phyloP scores from a whole-genome alignment of 2,888 invertebrate genomes.

The Notocelia uddmanniana region DNA sequence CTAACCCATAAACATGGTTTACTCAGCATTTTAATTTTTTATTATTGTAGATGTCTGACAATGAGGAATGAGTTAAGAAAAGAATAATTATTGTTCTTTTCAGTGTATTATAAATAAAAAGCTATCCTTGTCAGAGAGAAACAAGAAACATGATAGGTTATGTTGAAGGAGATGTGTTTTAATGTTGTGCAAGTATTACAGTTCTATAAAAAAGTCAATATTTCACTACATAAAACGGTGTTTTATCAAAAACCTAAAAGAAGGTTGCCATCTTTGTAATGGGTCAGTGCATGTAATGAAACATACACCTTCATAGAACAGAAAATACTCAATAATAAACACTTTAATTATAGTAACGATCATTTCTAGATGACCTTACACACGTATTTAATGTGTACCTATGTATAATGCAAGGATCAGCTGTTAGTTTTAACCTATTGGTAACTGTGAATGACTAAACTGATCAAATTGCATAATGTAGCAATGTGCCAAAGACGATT shows the following conservation, averaged over 20 bases:
- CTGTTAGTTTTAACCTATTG: constrained; percentile 33
- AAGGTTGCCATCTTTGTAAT: background rate
- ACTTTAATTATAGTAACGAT: background rate
- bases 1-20: background rate
- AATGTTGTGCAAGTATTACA: background rate
- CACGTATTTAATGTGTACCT: background rate
- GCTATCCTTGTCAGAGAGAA: background rate
- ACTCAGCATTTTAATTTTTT: background rate
- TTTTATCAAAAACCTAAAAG: background rate
- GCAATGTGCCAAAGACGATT: background rate
- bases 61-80: background rate
- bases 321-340: background rate
- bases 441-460: background rate
- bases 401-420: constrained; percentile 28
- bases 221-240: background rate
- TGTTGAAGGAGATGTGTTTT: background rate
- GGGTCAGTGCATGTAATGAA: background rate
- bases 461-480: constrained; percentile 38
- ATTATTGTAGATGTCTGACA: background rate
- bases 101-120: background rate
- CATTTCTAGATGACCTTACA: background rate
- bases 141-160: background rate
- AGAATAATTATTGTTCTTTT: background rate
- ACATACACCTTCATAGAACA: background rate
- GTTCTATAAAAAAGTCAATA: background rate